A percentile compares a stretch with the other conserved stretches of the same genome.
Conservation (phyloP, 2,797 vertebrate species). For the Hybognathus amarus region DNA sequence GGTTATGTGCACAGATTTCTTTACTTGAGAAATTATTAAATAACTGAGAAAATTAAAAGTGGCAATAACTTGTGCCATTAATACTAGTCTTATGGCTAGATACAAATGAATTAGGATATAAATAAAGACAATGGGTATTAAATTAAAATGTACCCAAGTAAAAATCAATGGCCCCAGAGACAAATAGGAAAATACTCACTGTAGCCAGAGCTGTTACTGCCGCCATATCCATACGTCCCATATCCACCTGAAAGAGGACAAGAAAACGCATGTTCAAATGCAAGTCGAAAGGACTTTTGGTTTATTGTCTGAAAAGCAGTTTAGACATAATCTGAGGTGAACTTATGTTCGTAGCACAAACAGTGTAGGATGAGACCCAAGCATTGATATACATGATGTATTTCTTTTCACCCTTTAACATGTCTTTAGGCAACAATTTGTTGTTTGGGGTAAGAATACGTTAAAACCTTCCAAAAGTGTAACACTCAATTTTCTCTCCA, state of each 20-base stretch:
- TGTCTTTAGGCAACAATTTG: neutral
- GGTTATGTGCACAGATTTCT: neutral
- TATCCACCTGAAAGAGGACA: constrained; percentile 76
- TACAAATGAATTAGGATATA: neutral
- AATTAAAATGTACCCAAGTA: neutral
- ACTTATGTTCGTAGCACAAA: neutral
- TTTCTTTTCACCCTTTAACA: neutral
- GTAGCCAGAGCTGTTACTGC: constrained; percentile 84
- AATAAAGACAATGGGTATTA: neutral
- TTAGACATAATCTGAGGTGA: neutral
- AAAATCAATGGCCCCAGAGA: constrained; percentile 41
- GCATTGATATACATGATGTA: neutral
- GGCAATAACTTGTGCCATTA: neutral
- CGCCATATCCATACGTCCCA: constrained; percentile 88
- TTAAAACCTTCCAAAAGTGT: neutral
- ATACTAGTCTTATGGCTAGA: no score
- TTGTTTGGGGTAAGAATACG: neutral
- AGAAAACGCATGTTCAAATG: neutral
- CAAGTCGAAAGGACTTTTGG: neutral
- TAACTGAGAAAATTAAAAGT: neutral
- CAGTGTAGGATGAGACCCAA: neutral
- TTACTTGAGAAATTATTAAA: no score
- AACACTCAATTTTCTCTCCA: neutral
- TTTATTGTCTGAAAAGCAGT: neutral
- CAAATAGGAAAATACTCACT: constrained; percentile 81